These are phyloP conservation scores for Elephantulus edwardii DNA, from an alignment of 2,113 vertebrate genomes.

Conservation along the genomic window DNA sequence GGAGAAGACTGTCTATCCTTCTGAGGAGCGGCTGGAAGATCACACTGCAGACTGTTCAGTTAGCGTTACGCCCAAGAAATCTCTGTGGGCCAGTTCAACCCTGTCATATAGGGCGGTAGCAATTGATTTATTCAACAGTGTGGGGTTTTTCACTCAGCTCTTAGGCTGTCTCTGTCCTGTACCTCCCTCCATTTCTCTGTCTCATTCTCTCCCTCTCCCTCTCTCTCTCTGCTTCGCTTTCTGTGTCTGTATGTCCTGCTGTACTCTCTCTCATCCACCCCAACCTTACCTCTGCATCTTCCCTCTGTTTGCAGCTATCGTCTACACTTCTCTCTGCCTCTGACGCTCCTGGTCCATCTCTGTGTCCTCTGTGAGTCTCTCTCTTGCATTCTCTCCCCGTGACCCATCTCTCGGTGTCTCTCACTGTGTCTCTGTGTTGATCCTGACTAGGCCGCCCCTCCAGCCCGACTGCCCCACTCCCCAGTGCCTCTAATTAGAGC, in stretches of 20 bases:
- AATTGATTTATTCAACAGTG: neutral
- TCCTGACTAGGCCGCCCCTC: conserved; percentile 49
- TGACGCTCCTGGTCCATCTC: neutral
- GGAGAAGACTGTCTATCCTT: too few relatives aligned
- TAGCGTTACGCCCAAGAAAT: neutral
- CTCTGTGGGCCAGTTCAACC: neutral
- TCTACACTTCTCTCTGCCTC: neutral
- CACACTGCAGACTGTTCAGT: too few relatives aligned
- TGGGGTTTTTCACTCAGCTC: neutral
- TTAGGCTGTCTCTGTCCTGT: neutral
- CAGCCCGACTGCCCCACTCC: conserved; percentile 13
- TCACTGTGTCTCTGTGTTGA: conserved; percentile 38
- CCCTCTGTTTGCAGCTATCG: neutral
- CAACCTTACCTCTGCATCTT: neutral
- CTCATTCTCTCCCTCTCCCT: neutral
- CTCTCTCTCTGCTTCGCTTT: neutral
- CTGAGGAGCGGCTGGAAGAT: too few relatives aligned
- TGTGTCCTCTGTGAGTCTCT: neutral
- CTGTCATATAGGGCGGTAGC: neutral
- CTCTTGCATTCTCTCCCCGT: neutral
- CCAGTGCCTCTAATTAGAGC: conserved; percentile 64
- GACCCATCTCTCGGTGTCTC: neutral
- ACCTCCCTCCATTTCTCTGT: neutral
- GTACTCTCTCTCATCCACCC: neutral
- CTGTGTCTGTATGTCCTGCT: neutral